phyloP scores from a whole-genome alignment of 2,888 invertebrate species.

The Plagodis pulveraria region DNA sequence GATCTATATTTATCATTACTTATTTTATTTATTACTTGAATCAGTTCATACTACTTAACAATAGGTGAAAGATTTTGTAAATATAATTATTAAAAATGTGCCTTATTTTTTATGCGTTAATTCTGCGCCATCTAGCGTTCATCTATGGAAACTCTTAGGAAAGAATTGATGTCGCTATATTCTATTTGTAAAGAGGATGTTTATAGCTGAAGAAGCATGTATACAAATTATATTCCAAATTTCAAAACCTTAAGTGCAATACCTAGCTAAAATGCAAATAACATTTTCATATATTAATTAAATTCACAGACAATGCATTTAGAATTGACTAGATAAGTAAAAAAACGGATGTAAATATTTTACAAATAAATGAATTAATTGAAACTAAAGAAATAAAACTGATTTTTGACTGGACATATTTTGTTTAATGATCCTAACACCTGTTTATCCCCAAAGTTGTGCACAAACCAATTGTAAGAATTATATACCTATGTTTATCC shows the following conservation, averaged over 20 bases:
- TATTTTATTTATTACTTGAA: conserved; percentile 8
- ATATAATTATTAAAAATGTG: conserved; percentile 22
- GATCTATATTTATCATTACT: conserved; percentile 16
- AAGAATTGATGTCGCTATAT: conserved; percentile 1
- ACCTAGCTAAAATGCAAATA: conserved; percentile 37
- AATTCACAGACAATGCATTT: conserved; percentile 71
- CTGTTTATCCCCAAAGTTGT: too few species aligned
- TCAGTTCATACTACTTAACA: conserved; percentile 10
- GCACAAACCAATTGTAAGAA: too few species aligned
- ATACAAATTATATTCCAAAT: background rate
- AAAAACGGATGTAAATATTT: conserved; percentile 68
- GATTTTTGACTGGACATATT: conserved; percentile 47
- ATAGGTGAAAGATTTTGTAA: conserved; percentile 6
- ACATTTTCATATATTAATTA: conserved; percentile 15
- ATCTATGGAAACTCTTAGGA: conserved; percentile 1
- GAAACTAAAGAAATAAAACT: conserved; percentile 55
- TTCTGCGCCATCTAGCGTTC: conserved; percentile 21
- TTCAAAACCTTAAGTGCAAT: conserved; percentile 41
- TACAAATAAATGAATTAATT: conserved; percentile 30
- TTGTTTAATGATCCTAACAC: too few species aligned
- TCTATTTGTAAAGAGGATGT: background rate
- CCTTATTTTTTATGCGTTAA: conserved; percentile 18
- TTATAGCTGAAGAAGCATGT: background rate
- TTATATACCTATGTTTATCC: too few species aligned
- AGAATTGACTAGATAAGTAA: conserved; percentile 51